Evolutionary conservation across 1,140 invertebrate species (phyloP).

Genomic region (Palaemon carinicauda): DNA sequence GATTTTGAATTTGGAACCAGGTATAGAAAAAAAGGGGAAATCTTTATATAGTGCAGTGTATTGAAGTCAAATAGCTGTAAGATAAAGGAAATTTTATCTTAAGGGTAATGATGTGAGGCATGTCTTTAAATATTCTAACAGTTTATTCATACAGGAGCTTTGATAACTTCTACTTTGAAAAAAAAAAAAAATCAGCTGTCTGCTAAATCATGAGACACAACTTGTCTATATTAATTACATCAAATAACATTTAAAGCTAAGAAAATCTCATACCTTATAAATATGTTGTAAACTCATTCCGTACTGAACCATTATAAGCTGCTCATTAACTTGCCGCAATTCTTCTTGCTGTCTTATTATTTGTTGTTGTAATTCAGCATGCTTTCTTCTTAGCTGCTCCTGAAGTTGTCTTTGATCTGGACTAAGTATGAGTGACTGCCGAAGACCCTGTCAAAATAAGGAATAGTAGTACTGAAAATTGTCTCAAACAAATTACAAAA

Average conservation of each 20-base stretch:
- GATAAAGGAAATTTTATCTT: no score
- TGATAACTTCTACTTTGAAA: background rate
- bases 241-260: background rate
- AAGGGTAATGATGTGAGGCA: no score
- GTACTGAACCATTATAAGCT: constrained; percentile 82
- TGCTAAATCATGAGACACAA: background rate
- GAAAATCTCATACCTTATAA: constrained; percentile 34
- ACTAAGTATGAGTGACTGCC: constrained; percentile 69
- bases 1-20: no score
- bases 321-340: constrained; percentile 81
- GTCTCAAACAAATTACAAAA: no score
- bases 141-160: no score
- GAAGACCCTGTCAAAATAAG: constrained; percentile 34
- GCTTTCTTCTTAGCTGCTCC: constrained; percentile 82
- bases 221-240: background rate
- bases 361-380: constrained; percentile 83
- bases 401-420: constrained; percentile 73
- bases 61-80: no score
- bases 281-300: constrained; percentile 65
- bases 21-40: no score
- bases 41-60: no score
- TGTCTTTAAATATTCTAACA: no score
- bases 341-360: constrained; percentile 88
- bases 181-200: background rate
- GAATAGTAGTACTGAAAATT: background rate